Base-by-base conservation (phyloP, 2,888 invertebrate genomes). In the Colostygia pectinataria region DNA sequence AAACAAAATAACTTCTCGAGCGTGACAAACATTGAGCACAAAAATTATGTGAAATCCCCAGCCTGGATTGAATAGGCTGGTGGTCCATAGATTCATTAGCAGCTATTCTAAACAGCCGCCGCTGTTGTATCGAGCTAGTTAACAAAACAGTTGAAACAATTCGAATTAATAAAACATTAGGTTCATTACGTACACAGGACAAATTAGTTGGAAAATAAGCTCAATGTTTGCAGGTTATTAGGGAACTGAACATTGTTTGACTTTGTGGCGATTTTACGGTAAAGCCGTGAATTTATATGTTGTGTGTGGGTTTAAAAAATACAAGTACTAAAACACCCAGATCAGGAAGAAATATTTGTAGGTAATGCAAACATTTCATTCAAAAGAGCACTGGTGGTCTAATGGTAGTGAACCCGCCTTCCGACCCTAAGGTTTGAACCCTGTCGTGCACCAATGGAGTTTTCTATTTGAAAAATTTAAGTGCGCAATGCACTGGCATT, bases 91-190 rank as follows among this genome's bases (percentile, higher is more conserved):
- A 48, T 41, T 48, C 36, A 48, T 48, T 48, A 41, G 25, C 37
- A 25, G 36, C 25, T 29, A 53, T 50, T 39, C 49, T 25, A 55
- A 43, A 51, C 50, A 45, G 34, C 51, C 53, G 32, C 44, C 31
- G 13, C 25, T 38, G 33, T 44, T 52, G 38, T 49, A 55, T 47
- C 44, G 36, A 41, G 51, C 47, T 50, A 49, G 53, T 54, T 54
- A 52, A 54, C 55, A 54, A 45, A 55, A 53, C 55, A 44, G 49
- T 54, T 39, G 33, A 43, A 50, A 51, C 55, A 59, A 53, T 59
- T 56, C 40, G 32, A 53, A 56, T 59, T 55, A 59, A 55, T 55
- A 56, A 53, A 56, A 59, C 56, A 59, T 59, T 59, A 53, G 52
- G 52, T 39, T 31, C 42, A 50, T 55, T 53, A 54, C 47, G 47